Conservation (phyloP, 2,113 vertebrate genomes). For the Python bivittatus region DNA sequence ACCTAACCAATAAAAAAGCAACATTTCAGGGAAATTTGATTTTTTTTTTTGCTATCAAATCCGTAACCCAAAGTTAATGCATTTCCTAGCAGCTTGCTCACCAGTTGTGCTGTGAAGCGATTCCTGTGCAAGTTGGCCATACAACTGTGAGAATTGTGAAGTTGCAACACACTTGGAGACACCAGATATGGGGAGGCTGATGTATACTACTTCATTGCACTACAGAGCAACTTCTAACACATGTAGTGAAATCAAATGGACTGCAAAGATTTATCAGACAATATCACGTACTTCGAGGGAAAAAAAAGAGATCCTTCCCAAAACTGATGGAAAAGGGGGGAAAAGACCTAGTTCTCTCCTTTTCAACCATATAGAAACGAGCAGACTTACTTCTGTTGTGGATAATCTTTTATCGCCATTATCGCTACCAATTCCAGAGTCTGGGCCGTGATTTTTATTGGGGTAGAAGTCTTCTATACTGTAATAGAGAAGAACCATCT, state of each 20-base stretch:
- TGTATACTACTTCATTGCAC: neutral
- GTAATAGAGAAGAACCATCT: constrained; percentile 43
- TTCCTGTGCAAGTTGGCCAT: neutral
- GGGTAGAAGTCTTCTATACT: constrained; percentile 99
- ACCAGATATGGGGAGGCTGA: neutral
- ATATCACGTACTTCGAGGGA: neutral
- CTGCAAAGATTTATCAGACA: neutral
- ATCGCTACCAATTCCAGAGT: constrained; percentile 98
- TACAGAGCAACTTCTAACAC: neutral
- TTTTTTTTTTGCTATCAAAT: neutral
- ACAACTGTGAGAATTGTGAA: neutral
- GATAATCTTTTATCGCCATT: constrained; percentile 97
- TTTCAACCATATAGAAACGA: constrained; percentile 10
- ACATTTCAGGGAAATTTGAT: neutral
- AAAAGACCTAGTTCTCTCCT: neutral
- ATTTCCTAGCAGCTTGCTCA: neutral
- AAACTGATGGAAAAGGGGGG: neutral
- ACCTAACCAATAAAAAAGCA: neutral
- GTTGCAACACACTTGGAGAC: neutral
- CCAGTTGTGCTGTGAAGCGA: neutral
- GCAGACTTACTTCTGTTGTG: constrained; percentile 89
- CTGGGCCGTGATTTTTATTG: constrained; percentile 95
- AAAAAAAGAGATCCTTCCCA: neutral
- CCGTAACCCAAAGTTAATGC: neutral
- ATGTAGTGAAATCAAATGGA: neutral